Evolutionary conservation across 2,888 invertebrate species (phyloP).

Genomic region (Liposcelis brunnea): DNA sequence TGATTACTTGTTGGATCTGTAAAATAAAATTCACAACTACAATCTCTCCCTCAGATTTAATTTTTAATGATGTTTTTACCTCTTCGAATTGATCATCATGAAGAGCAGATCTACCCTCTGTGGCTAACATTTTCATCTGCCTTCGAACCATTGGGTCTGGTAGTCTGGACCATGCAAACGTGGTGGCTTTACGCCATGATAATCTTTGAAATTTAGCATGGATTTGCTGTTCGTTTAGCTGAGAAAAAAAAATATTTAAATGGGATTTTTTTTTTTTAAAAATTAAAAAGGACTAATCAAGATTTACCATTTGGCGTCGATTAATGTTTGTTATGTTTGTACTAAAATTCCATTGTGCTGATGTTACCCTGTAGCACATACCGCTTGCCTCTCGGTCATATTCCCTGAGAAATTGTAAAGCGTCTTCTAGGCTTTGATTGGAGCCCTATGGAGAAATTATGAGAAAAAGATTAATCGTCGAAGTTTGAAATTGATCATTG

Average conservation of each 20-base stretch:
- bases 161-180: conserved; percentile 49
- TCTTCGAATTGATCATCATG: conserved; percentile 55
- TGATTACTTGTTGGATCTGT: conserved; percentile 50
- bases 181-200: conserved; percentile 53
- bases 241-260: conserved; percentile 9
- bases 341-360: conserved; percentile 57
- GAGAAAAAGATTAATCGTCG: background rate
- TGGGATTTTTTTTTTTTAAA: too few species aligned
- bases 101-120: conserved; percentile 54
- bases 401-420: conserved; percentile 50
- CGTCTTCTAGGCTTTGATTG: conserved; percentile 47
- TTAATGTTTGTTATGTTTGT: conserved; percentile 59
- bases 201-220: conserved; percentile 56
- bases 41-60: background rate
- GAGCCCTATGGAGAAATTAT: conserved; percentile 34
- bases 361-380: conserved; percentile 52
- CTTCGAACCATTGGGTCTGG: conserved; percentile 46
- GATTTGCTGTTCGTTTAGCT: conserved; percentile 47
- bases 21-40: conserved; percentile 17
- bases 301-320: conserved; percentile 41
- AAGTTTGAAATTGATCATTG: background rate
- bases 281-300: background rate
- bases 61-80: conserved; percentile 26
- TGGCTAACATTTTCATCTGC: conserved; percentile 51
- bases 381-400: conserved; percentile 54